phyloP scores from a whole-genome alignment of 2,113 vertebrate species.

The Phoxinus phoxinus region DNA sequence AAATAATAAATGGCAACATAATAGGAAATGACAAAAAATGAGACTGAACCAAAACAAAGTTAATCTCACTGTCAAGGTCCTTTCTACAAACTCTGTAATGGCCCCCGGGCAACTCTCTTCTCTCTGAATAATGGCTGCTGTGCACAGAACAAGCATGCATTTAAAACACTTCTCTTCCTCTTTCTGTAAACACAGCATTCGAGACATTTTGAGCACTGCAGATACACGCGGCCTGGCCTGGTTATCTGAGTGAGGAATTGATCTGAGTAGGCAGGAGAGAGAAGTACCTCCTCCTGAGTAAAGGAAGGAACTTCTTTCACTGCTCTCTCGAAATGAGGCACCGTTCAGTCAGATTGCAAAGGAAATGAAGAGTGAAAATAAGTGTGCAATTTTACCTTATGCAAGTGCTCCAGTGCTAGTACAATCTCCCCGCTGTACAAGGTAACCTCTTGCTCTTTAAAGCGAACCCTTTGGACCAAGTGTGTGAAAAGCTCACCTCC shows the following conservation, averaged over 20 bases:
- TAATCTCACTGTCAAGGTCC: slow-evolving; percentile 23
- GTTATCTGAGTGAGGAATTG: slow-evolving; percentile 38
- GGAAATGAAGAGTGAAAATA: slow-evolving; percentile 15
- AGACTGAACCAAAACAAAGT: slow-evolving; percentile 21
- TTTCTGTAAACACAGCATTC: slow-evolving; percentile 53
- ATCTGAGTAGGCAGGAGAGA: slow-evolving; percentile 33
- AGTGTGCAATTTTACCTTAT: slow-evolving; percentile 81
- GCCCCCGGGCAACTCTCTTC: slow-evolving; percentile 11
- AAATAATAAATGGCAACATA: slow-evolving; percentile 37
- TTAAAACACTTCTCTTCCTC: slow-evolving; percentile 28
- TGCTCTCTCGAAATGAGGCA: neutral
- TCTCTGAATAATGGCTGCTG: slow-evolving; percentile 41
- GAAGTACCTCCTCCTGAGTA: slow-evolving; percentile 9
- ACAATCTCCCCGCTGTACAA: slow-evolving; percentile 96
- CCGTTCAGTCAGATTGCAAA: neutral
- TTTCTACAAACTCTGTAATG: slow-evolving; percentile 7
- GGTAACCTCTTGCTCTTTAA: slow-evolving; percentile 91
- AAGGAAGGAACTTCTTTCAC: slow-evolving; percentile 31
- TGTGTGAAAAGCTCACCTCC: slow-evolving; percentile 98
- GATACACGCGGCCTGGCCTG: slow-evolving; percentile 38
- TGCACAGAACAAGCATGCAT: slow-evolving; percentile 29
- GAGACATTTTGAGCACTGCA: slow-evolving; percentile 21
- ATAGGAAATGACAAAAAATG: slow-evolving; percentile 6
- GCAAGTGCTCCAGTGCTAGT: slow-evolving; percentile 92
- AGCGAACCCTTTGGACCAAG: slow-evolving; percentile 94